These are phyloP conservation scores for Muraenolepis orangiensis DNA, from an alignment of 2,797 vertebrate genomes.

Conservation along the genomic window DNA sequence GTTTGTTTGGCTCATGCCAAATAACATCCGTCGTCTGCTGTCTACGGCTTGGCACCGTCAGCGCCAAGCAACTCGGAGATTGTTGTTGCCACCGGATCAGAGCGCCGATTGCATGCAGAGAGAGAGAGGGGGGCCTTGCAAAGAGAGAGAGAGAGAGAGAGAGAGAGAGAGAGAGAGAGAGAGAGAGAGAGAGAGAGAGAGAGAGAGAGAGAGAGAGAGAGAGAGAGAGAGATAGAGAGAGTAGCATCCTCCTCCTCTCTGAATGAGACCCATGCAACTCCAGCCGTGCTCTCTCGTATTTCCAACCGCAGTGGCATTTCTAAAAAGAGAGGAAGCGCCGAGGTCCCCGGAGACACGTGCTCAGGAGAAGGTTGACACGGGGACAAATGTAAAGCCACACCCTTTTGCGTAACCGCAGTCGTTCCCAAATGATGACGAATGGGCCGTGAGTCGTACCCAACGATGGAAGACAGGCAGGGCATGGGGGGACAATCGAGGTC, in stretches of 20 bases:
- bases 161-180: too few species aligned
- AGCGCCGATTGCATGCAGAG: slow-evolving; percentile 20
- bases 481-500: slow-evolving; percentile 11
- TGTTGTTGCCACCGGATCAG: slow-evolving; percentile 45
- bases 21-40: too few species aligned
- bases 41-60: slow-evolving; percentile 46
- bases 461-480: not conserved
- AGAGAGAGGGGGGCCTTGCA: slow-evolving; percentile 34
- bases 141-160: slow-evolving; percentile 44
- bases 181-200: too few species aligned
- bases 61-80: slow-evolving; percentile 25
- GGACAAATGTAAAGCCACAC: slow-evolving; percentile 9
- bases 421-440: slow-evolving; percentile 23
- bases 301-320: not conserved
- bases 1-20: slow-evolving; percentile 31
- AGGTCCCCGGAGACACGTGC: not conserved
- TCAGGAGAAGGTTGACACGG: not conserved
- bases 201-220: too few species aligned
- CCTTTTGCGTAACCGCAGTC: not conserved
- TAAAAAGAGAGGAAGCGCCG: slow-evolving; percentile 10
- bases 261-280: slow-evolving; percentile 20
- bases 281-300: slow-evolving; percentile 14
- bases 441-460: slow-evolving; percentile 1
- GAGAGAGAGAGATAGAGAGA: too few species aligned
- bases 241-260: slow-evolving; percentile 13